phyloP scores from a whole-genome alignment of 2,888 invertebrate genomes.

The Cheilosia soror region DNA sequence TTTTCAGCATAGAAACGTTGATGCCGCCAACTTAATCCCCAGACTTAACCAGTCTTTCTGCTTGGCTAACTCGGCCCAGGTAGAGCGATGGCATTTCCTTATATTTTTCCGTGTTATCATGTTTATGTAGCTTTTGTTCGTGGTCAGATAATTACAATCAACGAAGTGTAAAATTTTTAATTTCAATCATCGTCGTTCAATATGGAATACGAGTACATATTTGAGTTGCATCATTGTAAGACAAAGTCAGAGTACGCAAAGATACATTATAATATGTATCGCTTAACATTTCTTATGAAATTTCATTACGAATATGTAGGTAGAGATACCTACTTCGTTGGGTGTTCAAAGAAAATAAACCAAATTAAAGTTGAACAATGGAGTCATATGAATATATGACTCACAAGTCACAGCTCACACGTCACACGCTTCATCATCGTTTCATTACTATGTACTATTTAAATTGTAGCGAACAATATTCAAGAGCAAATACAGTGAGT shows the following conservation, averaged over 20 bases:
- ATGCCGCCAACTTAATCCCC: conserved; percentile 55
- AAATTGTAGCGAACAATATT: conserved; percentile 14
- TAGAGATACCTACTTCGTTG: conserved; percentile 7
- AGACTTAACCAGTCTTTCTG: conserved; percentile 64
- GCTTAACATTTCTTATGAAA: conserved; percentile 17
- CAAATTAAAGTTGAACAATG: conserved; percentile 21
- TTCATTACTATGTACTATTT: conserved; percentile 5
- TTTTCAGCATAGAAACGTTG: conserved; percentile 50
- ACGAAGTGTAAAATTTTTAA: conserved; percentile 73
- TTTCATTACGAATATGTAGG: neutral
- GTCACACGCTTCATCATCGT: neutral
- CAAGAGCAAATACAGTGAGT: conserved; percentile 2
- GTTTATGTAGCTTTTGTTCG: conserved; percentile 46
- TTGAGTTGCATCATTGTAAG: conserved; percentile 51
- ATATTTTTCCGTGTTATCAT: conserved; percentile 27
- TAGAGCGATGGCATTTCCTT: conserved; percentile 38
- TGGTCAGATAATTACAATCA: conserved; percentile 72
- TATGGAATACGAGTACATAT: conserved; percentile 6
- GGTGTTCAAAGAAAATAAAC: neutral
- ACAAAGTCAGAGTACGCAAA: neutral
- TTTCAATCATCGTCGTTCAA: conserved; percentile 49
- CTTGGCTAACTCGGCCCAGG: conserved; percentile 57
- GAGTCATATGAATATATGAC: conserved; percentile 13
- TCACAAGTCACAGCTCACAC: conserved; percentile 1
- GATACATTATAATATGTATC: neutral